Conservation (phyloP, 2,113 vertebrate genomes). For the Notechis scutatus region DNA sequence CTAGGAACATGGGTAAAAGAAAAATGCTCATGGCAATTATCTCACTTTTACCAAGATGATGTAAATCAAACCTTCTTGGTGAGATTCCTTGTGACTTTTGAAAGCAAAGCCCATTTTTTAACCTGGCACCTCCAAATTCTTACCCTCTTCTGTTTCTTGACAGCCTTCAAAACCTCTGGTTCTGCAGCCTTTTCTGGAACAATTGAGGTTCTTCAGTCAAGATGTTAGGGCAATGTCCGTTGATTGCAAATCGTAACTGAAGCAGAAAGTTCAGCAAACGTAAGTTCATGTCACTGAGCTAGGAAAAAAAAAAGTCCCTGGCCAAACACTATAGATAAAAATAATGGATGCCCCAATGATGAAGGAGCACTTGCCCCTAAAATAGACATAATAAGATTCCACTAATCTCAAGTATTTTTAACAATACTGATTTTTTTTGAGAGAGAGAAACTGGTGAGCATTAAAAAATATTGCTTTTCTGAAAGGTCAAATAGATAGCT, state of each 20-base stretch:
- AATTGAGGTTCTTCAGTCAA: neutral
- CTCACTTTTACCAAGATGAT: neutral
- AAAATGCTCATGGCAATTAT: neutral
- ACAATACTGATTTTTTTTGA: neutral
- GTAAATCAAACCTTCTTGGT: neutral
- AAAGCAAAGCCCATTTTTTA: neutral
- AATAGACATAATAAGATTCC: neutral
- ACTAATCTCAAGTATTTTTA: neutral
- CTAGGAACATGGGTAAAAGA: neutral
- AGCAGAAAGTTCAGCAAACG: neutral
- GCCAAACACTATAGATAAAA: neutral
- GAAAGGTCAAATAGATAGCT: constrained; percentile 16
- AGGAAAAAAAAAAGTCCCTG: neutral
- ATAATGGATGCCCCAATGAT: neutral
- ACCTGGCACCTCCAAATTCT: neutral
- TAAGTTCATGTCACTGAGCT: neutral
- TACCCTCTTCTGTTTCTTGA: neutral
- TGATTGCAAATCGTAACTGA: neutral
- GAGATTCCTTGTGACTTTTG: neutral
- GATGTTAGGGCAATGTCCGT: neutral
- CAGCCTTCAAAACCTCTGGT: neutral
- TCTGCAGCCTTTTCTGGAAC: neutral
- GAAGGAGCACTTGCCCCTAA: neutral
- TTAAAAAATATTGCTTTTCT: constrained; percentile 5
- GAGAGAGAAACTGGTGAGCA: neutral